phyloP scores from a whole-genome alignment of 30 jellyfish, hydroid and myxozoan genomes.

The Calvadosia cruxmelitensis region DNA sequence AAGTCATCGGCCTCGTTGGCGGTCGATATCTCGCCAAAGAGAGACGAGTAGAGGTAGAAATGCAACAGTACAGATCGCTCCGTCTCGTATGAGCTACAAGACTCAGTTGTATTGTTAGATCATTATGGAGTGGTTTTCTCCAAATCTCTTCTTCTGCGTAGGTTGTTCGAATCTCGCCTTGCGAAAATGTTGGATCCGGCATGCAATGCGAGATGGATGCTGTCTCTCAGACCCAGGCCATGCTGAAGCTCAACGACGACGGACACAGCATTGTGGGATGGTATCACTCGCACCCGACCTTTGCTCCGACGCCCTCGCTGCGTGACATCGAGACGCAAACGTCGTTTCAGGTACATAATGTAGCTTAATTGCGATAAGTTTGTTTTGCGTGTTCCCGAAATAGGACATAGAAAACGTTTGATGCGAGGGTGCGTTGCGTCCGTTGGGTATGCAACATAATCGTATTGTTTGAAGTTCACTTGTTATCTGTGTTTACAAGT shows the following conservation, averaged over 20 bases:
- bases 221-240: slow-evolving; percentile 60
- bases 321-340: slow-evolving; percentile 64
- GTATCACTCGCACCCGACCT: slow-evolving; percentile 76
- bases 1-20: slow-evolving; percentile 75
- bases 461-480: too few relatives aligned
- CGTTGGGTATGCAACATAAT: too few relatives aligned
- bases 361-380: too few relatives aligned
- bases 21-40: slow-evolving; percentile 39
- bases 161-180: slow-evolving; percentile 57
- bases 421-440: too few relatives aligned
- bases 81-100: too few relatives aligned
- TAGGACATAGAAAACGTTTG: too few relatives aligned
- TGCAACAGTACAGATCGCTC: too few relatives aligned
- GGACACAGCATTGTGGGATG: slow-evolving; percentile 66
- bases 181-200: slow-evolving; percentile 67
- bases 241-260: slow-evolving; percentile 46
- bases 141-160: too few relatives aligned
- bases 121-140: too few relatives aligned
- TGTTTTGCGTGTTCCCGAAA: too few relatives aligned
- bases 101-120: too few relatives aligned
- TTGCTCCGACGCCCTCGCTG: slow-evolving; percentile 69
- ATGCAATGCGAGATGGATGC: slow-evolving; percentile 81
- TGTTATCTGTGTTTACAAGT: too few relatives aligned
- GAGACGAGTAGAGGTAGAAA: slow-evolving; percentile 55
- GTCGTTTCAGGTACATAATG: slow-evolving; percentile 63